Conservation (phyloP, 2,113 vertebrate species). For the Amazona vittata region DNA sequence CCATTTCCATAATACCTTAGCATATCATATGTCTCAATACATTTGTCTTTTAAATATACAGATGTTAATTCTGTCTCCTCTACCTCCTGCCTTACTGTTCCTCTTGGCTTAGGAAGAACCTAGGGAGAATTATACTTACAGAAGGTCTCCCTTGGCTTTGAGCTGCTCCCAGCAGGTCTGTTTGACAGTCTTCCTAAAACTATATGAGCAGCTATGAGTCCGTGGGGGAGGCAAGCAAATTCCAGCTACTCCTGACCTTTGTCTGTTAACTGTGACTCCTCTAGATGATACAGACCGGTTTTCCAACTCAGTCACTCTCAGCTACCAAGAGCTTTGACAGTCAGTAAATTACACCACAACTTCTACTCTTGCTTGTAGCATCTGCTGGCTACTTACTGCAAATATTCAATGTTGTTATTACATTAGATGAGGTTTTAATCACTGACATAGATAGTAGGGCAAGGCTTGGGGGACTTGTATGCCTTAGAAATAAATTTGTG, state of each 20-base stretch:
- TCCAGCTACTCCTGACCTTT: slow-evolving; percentile 29
- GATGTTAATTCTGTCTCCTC: background rate
- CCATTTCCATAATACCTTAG: background rate
- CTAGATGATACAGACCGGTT: background rate
- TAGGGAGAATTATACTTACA: background rate
- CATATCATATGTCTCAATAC: background rate
- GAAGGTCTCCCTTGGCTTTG: background rate
- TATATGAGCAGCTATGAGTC: background rate
- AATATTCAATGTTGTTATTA: background rate
- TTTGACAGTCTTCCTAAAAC: background rate
- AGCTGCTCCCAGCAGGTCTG: background rate
- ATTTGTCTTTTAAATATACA: background rate
- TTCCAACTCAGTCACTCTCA: background rate
- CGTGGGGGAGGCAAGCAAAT: background rate
- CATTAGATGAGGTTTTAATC: slow-evolving; percentile 2
- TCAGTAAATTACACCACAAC: background rate
- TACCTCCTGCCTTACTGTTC: background rate
- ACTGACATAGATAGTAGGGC: background rate
- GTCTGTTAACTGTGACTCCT: background rate
- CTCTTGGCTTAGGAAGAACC: background rate
- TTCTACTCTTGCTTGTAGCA: background rate
- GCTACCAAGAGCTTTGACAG: slow-evolving; percentile 13
- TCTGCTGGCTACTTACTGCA: slow-evolving; percentile 4
- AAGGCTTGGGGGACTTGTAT: background rate
- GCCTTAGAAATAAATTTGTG: background rate